Conservation (phyloP, 2,888 invertebrate species). For the Balanococcus diminutus region DNA sequence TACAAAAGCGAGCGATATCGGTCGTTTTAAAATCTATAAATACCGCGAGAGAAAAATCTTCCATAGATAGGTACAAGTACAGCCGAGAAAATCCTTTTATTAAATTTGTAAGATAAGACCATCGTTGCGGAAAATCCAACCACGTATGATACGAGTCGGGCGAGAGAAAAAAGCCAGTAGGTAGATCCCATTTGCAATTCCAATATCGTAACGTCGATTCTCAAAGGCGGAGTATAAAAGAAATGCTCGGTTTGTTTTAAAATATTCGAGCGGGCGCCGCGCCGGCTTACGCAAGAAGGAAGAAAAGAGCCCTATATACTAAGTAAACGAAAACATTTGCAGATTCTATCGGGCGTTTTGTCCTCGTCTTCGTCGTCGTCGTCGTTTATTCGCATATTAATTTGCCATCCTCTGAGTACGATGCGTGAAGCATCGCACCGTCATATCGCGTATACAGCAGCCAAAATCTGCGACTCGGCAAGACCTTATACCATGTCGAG, state of each 20-base stretch:
- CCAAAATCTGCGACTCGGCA: background rate
- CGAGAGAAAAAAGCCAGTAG: background rate
- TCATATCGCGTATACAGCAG: background rate
- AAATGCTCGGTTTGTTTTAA: background rate
- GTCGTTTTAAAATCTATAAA: background rate
- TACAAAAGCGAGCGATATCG: background rate
- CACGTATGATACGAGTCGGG: background rate
- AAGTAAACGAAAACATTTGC: background rate
- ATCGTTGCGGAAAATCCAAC: background rate
- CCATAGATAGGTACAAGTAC: background rate
- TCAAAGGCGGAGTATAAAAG: background rate
- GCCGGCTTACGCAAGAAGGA: background rate
- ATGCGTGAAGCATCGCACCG: background rate
- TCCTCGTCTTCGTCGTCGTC: no score
- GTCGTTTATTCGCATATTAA: conserved; percentile 1
- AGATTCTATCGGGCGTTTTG: background rate
- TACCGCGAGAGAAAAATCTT: background rate
- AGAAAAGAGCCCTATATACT: background rate
- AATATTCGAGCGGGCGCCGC: background rate
- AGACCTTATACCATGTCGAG: background rate
- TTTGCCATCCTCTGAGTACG: no score
- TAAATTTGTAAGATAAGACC: background rate
- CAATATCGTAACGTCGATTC: background rate
- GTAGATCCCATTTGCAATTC: background rate
- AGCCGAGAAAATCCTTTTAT: background rate